Evolutionary conservation across 2,888 invertebrate genomes (phyloP).

Genomic region (Pogonocherus hispidulus): DNA sequence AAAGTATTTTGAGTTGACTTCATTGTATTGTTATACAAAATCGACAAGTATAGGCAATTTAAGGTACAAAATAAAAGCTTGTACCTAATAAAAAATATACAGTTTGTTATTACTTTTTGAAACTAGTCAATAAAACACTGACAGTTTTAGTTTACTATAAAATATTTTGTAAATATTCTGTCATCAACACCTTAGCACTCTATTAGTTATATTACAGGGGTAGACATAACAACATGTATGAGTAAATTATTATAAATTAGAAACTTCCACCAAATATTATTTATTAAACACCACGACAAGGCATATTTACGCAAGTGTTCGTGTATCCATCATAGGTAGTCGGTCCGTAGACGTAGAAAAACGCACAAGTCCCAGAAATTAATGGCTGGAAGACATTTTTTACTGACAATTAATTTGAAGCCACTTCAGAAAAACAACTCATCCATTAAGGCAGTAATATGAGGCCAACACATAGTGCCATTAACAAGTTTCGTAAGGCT

Average conservation of each 20-base stretch:
- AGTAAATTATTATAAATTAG: conserved; percentile 12
- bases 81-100: no score
- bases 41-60: no score
- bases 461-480: conserved; percentile 62
- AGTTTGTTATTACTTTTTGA: no score
- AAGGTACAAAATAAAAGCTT: no score
- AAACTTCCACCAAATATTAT: conserved; percentile 2
- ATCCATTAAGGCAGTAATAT: conserved; percentile 66
- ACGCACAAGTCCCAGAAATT: conserved; percentile 42
- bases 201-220: background rate
- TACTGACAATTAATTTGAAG: conserved; percentile 65
- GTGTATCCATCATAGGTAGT: conserved; percentile 40
- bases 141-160: no score
- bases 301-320: conserved; percentile 48
- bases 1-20: no score
- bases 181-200: no score
- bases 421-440: conserved; percentile 66
- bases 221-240: conserved; percentile 14
- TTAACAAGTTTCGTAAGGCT: conserved; percentile 61
- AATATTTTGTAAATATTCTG: no score
- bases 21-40: no score
- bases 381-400: conserved; percentile 49
- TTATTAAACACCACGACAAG: conserved; percentile 30
- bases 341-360: conserved; percentile 40
- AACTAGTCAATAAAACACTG: no score